Evolutionary conservation across 2,888 invertebrate species (phyloP).

Genomic region (Agrochola macilenta): DNA sequence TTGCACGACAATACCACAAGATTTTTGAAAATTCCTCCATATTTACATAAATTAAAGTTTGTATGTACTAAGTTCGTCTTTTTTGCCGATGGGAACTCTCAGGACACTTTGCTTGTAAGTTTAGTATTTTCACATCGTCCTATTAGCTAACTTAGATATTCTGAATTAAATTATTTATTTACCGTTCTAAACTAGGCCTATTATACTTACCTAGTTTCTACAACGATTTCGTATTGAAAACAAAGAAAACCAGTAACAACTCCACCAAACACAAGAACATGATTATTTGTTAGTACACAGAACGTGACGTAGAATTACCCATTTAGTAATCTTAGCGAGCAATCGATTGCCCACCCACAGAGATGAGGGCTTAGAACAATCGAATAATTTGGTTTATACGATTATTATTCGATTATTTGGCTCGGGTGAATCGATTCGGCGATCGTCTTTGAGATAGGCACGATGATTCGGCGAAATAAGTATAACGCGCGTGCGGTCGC

Average conservation of each 20-base stretch:
- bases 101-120: not conserved
- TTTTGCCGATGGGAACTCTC: not conserved
- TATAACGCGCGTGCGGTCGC: constrained; percentile 70
- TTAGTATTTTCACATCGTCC: not conserved
- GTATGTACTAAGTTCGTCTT: not conserved
- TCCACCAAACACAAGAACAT: constrained; percentile 64
- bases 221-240: constrained; percentile 4
- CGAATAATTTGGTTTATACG: constrained; percentile 76
- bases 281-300: constrained; percentile 71
- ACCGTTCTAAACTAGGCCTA: not conserved
- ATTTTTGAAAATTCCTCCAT: too few relatives aligned
- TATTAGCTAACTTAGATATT: not conserved
- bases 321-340: constrained; percentile 76
- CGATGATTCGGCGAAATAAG: constrained; percentile 76
- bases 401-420: constrained; percentile 82
- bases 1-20: too few relatives aligned
- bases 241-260: constrained; percentile 46
- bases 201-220: not conserved
- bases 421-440: constrained; percentile 83
- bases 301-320: constrained; percentile 80
- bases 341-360: constrained; percentile 82
- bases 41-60: not conserved
- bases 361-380: constrained; percentile 79
- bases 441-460: constrained; percentile 83
- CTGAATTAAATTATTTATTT: not conserved